Evolutionary conservation across 2,113 vertebrate genomes (phyloP), one percentile per base, ranked within the genome.

Genomic region (Oryzias javanicus): DNA sequence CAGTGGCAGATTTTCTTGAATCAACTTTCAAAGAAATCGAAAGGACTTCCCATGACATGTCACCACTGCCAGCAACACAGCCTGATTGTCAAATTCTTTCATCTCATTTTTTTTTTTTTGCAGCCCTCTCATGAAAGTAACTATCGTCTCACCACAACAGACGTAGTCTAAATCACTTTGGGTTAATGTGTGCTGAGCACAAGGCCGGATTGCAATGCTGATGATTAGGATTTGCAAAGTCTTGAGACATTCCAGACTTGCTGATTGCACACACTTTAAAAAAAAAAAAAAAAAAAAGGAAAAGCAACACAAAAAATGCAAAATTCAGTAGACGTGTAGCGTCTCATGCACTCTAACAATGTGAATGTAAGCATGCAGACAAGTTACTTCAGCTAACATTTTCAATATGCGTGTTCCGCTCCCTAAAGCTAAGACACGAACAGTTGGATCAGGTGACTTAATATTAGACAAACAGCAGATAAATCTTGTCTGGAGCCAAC

Each of bases 151-250:
- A 50, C 62, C 60, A 60, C 57, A 55, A 48, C 56, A 56, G 14
- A 66, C 20, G 29, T 6, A 10, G 42, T 54, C 59, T 14, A 3
- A 14, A 17, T 49, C 14, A 29, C 60, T 70, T 12, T 41, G 64
- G 44, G 63, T 74, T 63, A 69, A 62, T 27, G 15, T 7, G 27
- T 48, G n/a, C 27, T 27, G 49, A 78, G 53, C 60, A 44, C 80
- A 65, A 70, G 77, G 70, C 72, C 70, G 76, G 63, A 77, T 77
- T 67, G 66, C 74, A 1, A 73, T 70, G 78, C 82, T 81, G 76
- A 88, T 84, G 72, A 70, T 81, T 64, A 76, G 80, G 70, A 76
- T 76, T 87, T 70, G 60, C 86, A 40, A 55, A 71, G 69, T 76
- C 68, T 35, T 60, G 77, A 78, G 40, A 86, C 75, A 88, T 89